Evolutionary conservation across 2,888 invertebrate species (phyloP).

Genomic region (Idaea dimidiata): DNA sequence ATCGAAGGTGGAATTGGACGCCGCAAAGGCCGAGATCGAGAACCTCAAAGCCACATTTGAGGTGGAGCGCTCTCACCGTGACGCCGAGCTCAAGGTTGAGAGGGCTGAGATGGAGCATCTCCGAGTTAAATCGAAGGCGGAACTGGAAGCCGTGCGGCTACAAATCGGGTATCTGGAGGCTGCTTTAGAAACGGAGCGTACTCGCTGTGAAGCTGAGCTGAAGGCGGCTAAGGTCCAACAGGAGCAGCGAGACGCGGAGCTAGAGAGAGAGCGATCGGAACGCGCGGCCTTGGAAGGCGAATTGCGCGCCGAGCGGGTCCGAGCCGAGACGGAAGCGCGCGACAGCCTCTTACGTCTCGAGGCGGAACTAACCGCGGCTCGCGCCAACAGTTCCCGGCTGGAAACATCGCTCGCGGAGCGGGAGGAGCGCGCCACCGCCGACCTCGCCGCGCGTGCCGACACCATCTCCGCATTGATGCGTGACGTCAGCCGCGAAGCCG

Average conservation of each 20-base stretch:
- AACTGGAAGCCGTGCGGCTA: background rate
- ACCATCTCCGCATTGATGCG: constrained; percentile 45
- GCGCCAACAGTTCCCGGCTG: constrained; percentile 27
- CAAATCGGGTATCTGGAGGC: background rate
- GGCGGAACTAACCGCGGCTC: constrained; percentile 15
- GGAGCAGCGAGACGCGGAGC: constrained; percentile 4
- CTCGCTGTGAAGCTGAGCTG: no score
- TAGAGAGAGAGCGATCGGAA: background rate
- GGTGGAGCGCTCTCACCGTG: background rate
- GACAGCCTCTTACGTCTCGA: constrained; percentile 32
- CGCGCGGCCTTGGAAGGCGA: constrained; percentile 16
- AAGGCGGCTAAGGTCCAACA: background rate
- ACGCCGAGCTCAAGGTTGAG: background rate
- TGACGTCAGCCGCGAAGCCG: constrained; percentile 39
- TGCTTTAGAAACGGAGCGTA: no score
- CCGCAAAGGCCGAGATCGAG: background rate
- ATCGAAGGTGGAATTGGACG: background rate
- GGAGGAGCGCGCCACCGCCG: constrained; percentile 29
- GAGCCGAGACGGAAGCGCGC: constrained; percentile 14
- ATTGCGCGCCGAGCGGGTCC: constrained; percentile 35
- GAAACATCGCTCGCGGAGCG: constrained; percentile 28
- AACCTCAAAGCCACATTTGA: background rate
- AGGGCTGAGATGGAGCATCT: background rate
- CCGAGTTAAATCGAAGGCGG: background rate
- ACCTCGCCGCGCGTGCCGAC: constrained; percentile 34